phyloP scores from a whole-genome alignment of 1,140 invertebrate genomes.

The Pseudomyrmex pallidus region DNA sequence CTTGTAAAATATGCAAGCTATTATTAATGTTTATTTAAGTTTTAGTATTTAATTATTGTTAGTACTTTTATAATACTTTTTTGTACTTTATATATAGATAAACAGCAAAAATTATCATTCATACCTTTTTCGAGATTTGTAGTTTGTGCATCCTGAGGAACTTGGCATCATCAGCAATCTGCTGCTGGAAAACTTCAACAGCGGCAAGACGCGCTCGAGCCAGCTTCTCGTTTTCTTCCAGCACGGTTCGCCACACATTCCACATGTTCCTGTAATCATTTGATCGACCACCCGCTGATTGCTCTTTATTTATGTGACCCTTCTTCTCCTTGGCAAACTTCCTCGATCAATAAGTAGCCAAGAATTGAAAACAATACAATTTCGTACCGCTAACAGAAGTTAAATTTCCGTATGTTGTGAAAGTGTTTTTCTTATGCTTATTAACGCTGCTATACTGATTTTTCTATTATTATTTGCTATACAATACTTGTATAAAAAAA shows the following conservation, averaged over 20 bases:
- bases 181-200: slow-evolving; percentile 96
- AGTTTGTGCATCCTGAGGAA: slow-evolving; percentile 93
- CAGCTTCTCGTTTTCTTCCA: slow-evolving; percentile 98
- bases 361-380: slow-evolving; percentile 28
- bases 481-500: background rate
- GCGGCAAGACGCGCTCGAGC: slow-evolving; percentile 95
- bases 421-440: slow-evolving; percentile 8
- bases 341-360: slow-evolving; percentile 22
- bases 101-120: background rate
- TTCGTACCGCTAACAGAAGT: background rate
- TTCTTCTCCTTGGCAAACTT: slow-evolving; percentile 53
- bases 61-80: background rate
- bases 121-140: slow-evolving; percentile 94
- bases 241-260: slow-evolving; percentile 96
- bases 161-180: slow-evolving; percentile 97
- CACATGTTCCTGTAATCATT: slow-evolving; percentile 94
- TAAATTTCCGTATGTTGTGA: slow-evolving; percentile 13
- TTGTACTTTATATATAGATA: background rate
- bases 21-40: too few species aligned
- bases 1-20: too few species aligned
- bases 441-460: background rate
- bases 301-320: slow-evolving; percentile 37
- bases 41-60: background rate
- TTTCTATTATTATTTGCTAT: background rate
- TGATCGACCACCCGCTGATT: slow-evolving; percentile 24